A percentile compares a stretch with the other conserved stretches of the same genome.
Evolutionary conservation across 2,113 vertebrate species (phyloP).

Genomic region (Hyperopisus bebe): DNA sequence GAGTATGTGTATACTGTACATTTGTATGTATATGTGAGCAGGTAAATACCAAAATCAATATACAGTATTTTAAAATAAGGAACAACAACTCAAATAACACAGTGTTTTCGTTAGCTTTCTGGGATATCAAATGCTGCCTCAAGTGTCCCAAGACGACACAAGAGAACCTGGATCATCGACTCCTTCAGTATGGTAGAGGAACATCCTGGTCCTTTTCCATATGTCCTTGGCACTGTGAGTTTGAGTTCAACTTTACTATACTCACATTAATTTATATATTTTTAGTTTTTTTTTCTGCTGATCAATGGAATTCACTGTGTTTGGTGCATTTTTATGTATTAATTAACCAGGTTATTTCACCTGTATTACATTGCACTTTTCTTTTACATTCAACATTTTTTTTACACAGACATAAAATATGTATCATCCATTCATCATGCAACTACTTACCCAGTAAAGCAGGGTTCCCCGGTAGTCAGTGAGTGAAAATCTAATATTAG

Average conservation of each 20-base stretch:
- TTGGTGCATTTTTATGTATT: neutral
- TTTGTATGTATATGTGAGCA: neutral
- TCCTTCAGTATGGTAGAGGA: constrained; percentile 48
- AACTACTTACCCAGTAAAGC: neutral
- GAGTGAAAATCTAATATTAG: neutral
- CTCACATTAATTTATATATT: neutral
- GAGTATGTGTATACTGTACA: neutral
- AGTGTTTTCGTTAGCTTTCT: neutral
- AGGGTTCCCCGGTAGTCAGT: neutral
- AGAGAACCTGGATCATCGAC: constrained; percentile 44
- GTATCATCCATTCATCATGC: neutral
- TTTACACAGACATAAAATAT: neutral
- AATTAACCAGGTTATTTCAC: neutral
- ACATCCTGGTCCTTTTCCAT: constrained; percentile 49
- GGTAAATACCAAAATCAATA: neutral
- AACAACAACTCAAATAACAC: neutral
- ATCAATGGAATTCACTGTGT: neutral
- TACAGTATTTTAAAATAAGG: neutral
- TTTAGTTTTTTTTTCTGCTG: neutral
- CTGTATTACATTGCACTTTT: neutral
- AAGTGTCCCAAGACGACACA: constrained; percentile 35
- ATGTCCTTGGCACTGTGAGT: constrained; percentile 47
- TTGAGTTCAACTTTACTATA: neutral
- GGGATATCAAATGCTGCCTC: constrained; percentile 13
- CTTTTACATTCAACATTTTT: too few relatives aligned